Conservation (phyloP, 1,140 invertebrate species). For the silkworm (Bombyx mori) region ASM3026992v2 NC_085130.1:11598501-11599000, state of each 20-base stretch:
- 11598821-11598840: conserved; percentile 42
- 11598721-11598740: conserved; percentile 55
- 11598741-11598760: conserved; percentile 37
- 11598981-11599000: conserved; percentile 31
- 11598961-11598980: conserved; percentile 49
- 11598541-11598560: neutral
- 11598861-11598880: conserved; percentile 39
- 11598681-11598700: conserved; percentile 47
- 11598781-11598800: conserved; percentile 30
- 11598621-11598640: conserved; percentile 32
- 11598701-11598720: conserved; percentile 40
- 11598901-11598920: conserved; percentile 42
- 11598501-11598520: neutral
- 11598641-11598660: conserved; percentile 46
- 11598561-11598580: conserved; percentile 5
- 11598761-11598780: conserved; percentile 35
- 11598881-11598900: conserved; percentile 28
- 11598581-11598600: conserved; percentile 7
- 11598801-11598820: conserved; percentile 31
- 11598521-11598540: neutral
- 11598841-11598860: conserved; percentile 48
- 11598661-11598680: conserved; percentile 32
- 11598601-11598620: conserved; percentile 6
- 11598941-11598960: conserved; percentile 40
- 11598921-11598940: conserved; percentile 40